A percentile compares a stretch with the other conserved stretches of the same genome.
These are phyloP conservation scores for Aproaerema taeniolella DNA, from an alignment of 2,888 invertebrate genomes.

Conservation along the genomic window DNA sequence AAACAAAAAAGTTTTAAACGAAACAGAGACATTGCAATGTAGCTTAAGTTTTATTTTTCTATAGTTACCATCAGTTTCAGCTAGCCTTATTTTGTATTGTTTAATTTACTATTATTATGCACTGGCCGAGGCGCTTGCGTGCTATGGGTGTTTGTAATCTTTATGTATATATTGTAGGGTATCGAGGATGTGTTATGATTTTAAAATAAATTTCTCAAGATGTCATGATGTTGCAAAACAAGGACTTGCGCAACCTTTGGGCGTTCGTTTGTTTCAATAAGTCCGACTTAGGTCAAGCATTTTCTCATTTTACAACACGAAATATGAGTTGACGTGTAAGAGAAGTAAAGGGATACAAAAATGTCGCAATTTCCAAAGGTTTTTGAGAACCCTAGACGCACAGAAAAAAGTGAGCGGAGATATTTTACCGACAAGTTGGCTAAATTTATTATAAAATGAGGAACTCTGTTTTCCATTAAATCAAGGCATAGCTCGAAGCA, in stretches of 20 bases:
- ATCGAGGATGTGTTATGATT: constrained; percentile 7
- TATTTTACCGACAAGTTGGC: too few species aligned
- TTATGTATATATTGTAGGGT: constrained; percentile 40
- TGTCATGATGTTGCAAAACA: too few species aligned
- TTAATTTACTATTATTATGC: constrained; percentile 49
- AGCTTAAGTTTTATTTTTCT: constrained; percentile 61
- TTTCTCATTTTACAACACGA: too few species aligned
- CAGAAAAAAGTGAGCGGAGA: too few species aligned
- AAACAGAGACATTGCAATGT: constrained; percentile 56
- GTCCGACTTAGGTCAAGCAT: too few species aligned
- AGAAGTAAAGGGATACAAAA: too few species aligned
- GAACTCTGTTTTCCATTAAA: constrained; percentile 10
- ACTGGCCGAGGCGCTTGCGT: constrained; percentile 62
- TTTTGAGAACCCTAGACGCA: too few species aligned
- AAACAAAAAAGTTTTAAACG: constrained; percentile 27
- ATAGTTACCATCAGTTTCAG: constrained; percentile 75
- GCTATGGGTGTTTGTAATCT: constrained; percentile 28
- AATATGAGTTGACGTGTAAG: too few species aligned
- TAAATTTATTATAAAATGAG: too few species aligned
- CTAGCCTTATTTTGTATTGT: constrained; percentile 62
- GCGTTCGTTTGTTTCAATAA: too few species aligned
- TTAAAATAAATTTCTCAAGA: not conserved
- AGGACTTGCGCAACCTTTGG: too few species aligned
- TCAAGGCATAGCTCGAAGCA: constrained; percentile 4
- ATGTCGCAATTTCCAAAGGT: too few species aligned